phyloP scores from a whole-genome alignment of 2,888 invertebrate genomes.

The Alitta virens region DNA sequence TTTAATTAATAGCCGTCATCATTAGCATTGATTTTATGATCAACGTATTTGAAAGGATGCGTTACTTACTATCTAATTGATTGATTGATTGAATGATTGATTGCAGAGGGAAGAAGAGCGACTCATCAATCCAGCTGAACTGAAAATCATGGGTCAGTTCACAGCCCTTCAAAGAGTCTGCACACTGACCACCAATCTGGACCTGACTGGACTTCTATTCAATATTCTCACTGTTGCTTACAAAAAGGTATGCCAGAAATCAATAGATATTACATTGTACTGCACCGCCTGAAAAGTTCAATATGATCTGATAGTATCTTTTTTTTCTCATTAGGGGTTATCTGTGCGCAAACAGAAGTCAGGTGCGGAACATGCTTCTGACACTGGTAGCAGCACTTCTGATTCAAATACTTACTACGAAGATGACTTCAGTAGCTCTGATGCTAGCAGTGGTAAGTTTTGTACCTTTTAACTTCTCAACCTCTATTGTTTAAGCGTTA shows the following conservation, averaged over 20 bases:
- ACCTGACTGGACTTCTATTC: constrained; percentile 78
- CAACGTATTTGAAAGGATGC: no score
- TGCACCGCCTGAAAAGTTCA: no score
- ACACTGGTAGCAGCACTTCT: constrained; percentile 72
- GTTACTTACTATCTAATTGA: no score
- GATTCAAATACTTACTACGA: constrained; percentile 96
- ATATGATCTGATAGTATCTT: no score
- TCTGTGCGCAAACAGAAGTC: constrained; percentile 49
- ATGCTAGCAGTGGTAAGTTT: constrained; percentile 76
- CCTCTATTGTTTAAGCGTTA: no score
- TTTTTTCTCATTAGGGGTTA: neutral
- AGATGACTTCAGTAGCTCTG: constrained; percentile 85
- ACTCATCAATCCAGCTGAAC: neutral
- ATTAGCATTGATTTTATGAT: no score
- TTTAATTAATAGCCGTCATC: no score
- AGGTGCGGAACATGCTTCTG: constrained; percentile 6
- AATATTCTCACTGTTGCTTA: constrained; percentile 86
- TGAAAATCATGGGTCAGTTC: constrained; percentile 32
- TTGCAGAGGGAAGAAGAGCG: no score
- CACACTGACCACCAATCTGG: constrained; percentile 70
- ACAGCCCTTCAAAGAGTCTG: constrained; percentile 64
- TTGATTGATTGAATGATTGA: no score
- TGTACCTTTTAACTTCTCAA: no score
- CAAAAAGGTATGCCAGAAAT: constrained; percentile 71
- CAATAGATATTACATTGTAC: no score